Conservation (phyloP, 2,888 invertebrate genomes). For the Thecocarcelia acutangulata region DNA sequence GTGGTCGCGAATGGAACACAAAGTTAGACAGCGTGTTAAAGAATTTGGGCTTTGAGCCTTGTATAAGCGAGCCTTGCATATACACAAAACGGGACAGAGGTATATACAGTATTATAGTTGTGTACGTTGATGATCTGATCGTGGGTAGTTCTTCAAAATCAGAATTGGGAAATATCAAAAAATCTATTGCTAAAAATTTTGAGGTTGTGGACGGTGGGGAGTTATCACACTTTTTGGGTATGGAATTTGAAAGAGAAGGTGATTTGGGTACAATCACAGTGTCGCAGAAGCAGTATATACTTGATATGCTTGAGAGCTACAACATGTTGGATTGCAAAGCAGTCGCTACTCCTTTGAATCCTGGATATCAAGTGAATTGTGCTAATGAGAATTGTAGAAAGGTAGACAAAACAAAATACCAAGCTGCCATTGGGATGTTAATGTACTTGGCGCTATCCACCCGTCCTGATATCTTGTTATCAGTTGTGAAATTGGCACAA, state of each 20-base stretch:
- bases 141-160: constrained; percentile 41
- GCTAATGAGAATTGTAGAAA: constrained; percentile 4
- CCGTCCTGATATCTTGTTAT: constrained; percentile 65
- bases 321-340: constrained; percentile 23
- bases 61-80: constrained; percentile 32
- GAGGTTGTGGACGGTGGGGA: constrained; percentile 33
- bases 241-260: constrained; percentile 48
- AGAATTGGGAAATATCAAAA: constrained; percentile 2
- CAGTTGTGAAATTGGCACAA: constrained; percentile 59
- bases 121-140: constrained; percentile 58
- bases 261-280: constrained; percentile 30
- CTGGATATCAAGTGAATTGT: constrained; percentile 29
- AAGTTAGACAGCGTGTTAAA: constrained; percentile 17
- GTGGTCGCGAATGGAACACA: constrained; percentile 27
- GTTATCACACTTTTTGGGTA: constrained; percentile 60
- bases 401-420: constrained; percentile 10
- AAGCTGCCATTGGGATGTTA: constrained; percentile 23
- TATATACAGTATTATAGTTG: constrained; percentile 13
- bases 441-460: constrained; percentile 49
- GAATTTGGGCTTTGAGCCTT: constrained; percentile 7
- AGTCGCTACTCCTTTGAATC: constrained; percentile 24
- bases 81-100: neutral
- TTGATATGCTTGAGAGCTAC: constrained; percentile 14
- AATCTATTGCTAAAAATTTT: constrained; percentile 1
- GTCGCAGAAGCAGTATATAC: constrained; percentile 24